Evolutionary conservation across 2,888 invertebrate species (phyloP), one percentile per base, ranked within the genome.

Genomic region (Eupsilia transversa): DNA sequence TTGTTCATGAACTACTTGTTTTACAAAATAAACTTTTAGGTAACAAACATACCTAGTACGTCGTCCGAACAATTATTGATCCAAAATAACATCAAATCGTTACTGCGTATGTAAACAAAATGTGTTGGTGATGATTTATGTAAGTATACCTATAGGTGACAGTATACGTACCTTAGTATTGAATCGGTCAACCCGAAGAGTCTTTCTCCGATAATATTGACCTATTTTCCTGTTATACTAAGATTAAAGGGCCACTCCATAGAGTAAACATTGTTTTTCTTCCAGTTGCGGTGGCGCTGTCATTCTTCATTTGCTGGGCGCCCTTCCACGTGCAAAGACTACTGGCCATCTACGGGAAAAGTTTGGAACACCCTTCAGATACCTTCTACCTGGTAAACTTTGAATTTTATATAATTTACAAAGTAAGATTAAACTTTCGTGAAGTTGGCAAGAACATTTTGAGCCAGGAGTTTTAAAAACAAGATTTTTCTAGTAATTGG

Each of bases 301-400:
- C 98, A 12, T 97, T 97, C 93, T 98, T 98, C 94, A 97, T 98
- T 77, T 99, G 98, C 93, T 98, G 98, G 98, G 98, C 98, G 9
- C 99, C 99, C 1, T 99, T 99, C 94, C 99, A 99, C 94, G 98
- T 98, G 20, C 99, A 99, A 93, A 96, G 99, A 69, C 96, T 99
- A 56, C 97, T 99, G 91, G 98, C 98, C 0, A 97, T 98, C 75
- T 98, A 98, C 89, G 97, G 95, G 64, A 96, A 96, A 88, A 94
- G 92, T 66, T 90, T 96, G 85, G 94, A 96, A 67, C 92, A 94
- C 41, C 96, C 96, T 0, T 94, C 96, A 41, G 94, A 94, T 46
- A 95, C 95, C 3, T 95, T 97, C 80, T 93, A 94, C 73, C 86
- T 93, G 95, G 96, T 96, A 92, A 91, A 84, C 60, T 67, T 72